These are phyloP conservation scores for Charadrius vociferus DNA, from an alignment of 2,113 vertebrate species.

Conservation along the genomic window DNA sequence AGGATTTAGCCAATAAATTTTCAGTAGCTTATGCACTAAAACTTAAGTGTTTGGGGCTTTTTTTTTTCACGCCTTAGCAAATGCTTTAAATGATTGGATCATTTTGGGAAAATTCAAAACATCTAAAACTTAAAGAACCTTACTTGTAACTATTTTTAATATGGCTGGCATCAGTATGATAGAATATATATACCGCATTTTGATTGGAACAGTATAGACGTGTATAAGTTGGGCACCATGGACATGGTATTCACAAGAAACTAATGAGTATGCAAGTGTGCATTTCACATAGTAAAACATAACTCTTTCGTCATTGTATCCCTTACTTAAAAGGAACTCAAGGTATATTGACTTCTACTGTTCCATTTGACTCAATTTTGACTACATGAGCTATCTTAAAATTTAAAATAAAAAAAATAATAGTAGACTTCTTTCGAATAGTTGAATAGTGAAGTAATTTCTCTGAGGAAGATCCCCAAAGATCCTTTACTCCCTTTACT, in stretches of 20 bases:
- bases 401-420: not conserved
- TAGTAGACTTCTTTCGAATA: not conserved
- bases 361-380: not conserved
- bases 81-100: not conserved
- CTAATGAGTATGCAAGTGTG: not conserved
- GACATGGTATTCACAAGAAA: not conserved
- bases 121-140: not conserved
- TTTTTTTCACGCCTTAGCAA: not conserved
- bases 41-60: fast-evolving
- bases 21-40: not conserved
- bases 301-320: not conserved
- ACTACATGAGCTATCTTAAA: not conserved
- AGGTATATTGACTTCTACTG: not conserved
- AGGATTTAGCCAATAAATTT: not conserved
- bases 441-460: not conserved
- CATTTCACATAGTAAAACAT: not conserved
- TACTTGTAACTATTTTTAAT: not conserved
- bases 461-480: not conserved
- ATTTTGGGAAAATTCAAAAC: not conserved
- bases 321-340: not conserved
- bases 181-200: not conserved
- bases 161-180: not conserved
- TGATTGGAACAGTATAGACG: not conserved
- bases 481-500: not conserved
- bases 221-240: not conserved